phyloP scores from a whole-genome alignment of 2,113 vertebrate genomes.

The Leptobrachium ailaonicum region DNA sequence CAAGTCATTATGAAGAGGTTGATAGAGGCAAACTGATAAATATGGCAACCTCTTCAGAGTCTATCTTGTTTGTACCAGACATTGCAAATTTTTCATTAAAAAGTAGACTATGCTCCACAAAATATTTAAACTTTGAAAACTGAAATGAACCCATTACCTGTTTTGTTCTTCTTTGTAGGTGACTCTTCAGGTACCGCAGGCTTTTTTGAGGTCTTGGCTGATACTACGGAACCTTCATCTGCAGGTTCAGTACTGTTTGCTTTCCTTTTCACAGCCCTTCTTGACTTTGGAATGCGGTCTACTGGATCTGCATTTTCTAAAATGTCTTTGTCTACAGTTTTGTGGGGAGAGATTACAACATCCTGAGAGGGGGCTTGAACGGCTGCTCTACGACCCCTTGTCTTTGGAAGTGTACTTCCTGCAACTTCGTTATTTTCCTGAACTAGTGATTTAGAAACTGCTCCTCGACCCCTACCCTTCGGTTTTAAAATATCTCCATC shows the following conservation, averaged over 20 bases:
- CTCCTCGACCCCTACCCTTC: background rate
- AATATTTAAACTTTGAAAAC: too few relatives aligned
- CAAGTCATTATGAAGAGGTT: too few relatives aligned
- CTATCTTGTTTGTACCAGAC: too few relatives aligned
- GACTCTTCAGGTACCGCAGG: conserved; percentile 5
- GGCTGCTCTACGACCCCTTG: background rate
- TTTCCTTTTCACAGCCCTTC: conserved; percentile 31
- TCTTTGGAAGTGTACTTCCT: background rate
- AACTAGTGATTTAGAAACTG: background rate
- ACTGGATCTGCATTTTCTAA: background rate
- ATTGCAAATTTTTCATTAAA: too few relatives aligned
- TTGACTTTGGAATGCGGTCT: background rate
- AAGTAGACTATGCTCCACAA: too few relatives aligned
- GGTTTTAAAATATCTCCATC: background rate
- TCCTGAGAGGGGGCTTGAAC: background rate
- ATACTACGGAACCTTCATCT: background rate
- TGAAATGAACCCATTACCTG: conserved; percentile 54
- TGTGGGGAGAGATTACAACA: background rate
- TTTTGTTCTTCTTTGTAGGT: conserved; percentile 47
- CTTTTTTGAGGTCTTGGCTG: background rate
- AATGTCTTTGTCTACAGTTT: background rate
- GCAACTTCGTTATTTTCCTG: conserved; percentile 15
- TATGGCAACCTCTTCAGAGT: too few relatives aligned
- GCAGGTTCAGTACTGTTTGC: background rate
- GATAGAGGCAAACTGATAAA: too few relatives aligned